These are phyloP conservation scores for Chaenocephalus aceratus DNA, from an alignment of 2,113 vertebrate species.

Conservation along the genomic window DNA sequence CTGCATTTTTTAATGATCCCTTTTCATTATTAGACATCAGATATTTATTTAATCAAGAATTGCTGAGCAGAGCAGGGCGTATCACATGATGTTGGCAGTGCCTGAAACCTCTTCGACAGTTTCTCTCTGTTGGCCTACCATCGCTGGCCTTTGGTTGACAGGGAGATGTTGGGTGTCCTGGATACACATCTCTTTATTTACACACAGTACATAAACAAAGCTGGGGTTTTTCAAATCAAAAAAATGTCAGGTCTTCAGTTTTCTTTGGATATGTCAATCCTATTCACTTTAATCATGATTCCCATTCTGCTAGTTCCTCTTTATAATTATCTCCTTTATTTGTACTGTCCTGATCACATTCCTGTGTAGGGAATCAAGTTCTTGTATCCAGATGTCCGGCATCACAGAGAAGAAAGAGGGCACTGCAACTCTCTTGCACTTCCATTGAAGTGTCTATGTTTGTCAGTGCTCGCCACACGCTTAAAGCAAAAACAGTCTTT, in stretches of 20 bases:
- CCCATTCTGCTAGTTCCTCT: constrained; percentile 45
- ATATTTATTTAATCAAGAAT: constrained; percentile 33
- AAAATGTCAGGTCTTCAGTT: constrained; percentile 43
- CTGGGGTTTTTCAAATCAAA: constrained; percentile 33
- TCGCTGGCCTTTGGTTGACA: constrained; percentile 37
- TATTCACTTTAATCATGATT: constrained; percentile 54
- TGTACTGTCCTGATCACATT: constrained; percentile 59
- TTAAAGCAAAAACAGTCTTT: constrained; percentile 59
- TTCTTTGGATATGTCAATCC: constrained; percentile 48
- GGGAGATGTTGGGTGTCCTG: constrained; percentile 43
- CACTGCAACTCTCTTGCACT: constrained; percentile 45
- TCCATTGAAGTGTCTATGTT: constrained; percentile 55
- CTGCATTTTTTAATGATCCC: constrained; percentile 46
- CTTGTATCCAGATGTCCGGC: constrained; percentile 76
- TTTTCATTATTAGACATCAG: constrained; percentile 52
- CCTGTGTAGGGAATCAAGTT: constrained; percentile 50
- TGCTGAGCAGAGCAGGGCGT: constrained; percentile 12
- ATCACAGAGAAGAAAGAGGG: constrained; percentile 62
- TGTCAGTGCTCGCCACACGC: constrained; percentile 65
- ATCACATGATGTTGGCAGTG: constrained; percentile 24
- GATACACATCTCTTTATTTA: constrained; percentile 49
- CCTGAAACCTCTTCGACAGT: constrained; percentile 18
- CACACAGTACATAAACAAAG: constrained; percentile 62
- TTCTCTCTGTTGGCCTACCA: constrained; percentile 42
- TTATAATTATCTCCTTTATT: constrained; percentile 52